Evolutionary conservation across 2,888 invertebrate species (phyloP), one percentile per base, ranked within the genome.

Genomic region (Tetragonula carbonaria): DNA sequence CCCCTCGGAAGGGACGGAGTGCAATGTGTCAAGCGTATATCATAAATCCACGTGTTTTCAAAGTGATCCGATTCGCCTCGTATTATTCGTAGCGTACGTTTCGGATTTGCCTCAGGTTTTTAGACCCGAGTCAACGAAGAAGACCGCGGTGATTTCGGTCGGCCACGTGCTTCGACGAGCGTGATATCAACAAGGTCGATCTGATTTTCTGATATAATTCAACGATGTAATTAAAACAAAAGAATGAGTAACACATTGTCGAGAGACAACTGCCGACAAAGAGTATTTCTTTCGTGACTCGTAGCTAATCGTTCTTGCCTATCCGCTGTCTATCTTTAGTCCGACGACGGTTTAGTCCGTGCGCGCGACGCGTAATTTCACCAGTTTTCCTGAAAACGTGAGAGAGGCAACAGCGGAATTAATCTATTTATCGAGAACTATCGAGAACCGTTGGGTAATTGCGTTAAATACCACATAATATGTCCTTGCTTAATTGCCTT

Each of bases 401-500:
- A 45, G 11, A 45, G 11, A 62, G 45, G 67, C 75, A 74, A 79
- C 76, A 68, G 78, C 68, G 53, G 45, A 80, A 78, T 78, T 84
- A 86, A 86, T 86, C 80, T 74, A 82, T 79, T 86, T 76, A 80
- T 66, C 59, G 66, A 28, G 28, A 80, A 83, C 76, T 83, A 68
- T 67, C 66, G 59, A 33, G 57, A 33, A 14, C 57, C 55, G 63
- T 59, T 1, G 38, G 74, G 63, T 78, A 79, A 85, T 80, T 80
- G 75, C 55, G 70, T 85, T 76, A 82, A 82, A 78, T 82, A 80
- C 76, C 77, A 76, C 73, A 78, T 87, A 80, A 85, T 80, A 75
- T 80, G 80, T 75, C 70, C 81, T 16, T 62, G 80, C 78, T 87
- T 85, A 87, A 87, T 87, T 87, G 84, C 87, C 77, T 84, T 75